phyloP scores from a whole-genome alignment of 2,888 invertebrate species.

The Hedya salicella region DNA sequence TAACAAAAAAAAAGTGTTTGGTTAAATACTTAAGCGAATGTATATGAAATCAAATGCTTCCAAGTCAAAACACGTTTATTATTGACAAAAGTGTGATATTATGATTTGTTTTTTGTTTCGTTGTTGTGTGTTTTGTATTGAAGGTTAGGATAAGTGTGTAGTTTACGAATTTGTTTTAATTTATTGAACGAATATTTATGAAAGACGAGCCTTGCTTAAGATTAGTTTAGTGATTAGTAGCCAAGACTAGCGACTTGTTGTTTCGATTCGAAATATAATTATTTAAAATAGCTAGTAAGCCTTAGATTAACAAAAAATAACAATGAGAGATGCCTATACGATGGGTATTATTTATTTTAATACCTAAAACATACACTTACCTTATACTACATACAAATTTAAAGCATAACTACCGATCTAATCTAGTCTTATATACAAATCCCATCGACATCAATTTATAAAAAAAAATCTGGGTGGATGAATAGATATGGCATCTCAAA shows the following conservation, averaged over 20 bases:
- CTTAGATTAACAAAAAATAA: background rate
- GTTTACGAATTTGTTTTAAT: slow-evolving; percentile 72
- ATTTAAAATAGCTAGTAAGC: background rate
- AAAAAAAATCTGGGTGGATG: no score
- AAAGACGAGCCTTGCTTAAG: slow-evolving; percentile 85
- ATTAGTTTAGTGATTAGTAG: slow-evolving; percentile 80
- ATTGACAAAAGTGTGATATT: slow-evolving; percentile 82
- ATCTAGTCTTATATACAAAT: background rate
- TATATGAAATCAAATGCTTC: slow-evolving; percentile 71
- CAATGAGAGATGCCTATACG: background rate
- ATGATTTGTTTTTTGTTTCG: slow-evolving; percentile 82
- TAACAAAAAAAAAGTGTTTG: background rate
- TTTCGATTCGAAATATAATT: slow-evolving; percentile 58
- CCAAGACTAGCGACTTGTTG: slow-evolving; percentile 56
- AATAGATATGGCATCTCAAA: slow-evolving; percentile 32
- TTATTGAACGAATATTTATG: slow-evolving; percentile 81
- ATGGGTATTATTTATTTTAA: background rate
- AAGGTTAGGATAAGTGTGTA: slow-evolving; percentile 76
- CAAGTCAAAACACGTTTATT: slow-evolving; percentile 68
- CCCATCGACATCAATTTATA: slow-evolving; percentile 38
- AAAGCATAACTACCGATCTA: no score
- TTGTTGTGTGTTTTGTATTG: slow-evolving; percentile 83
- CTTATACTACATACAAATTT: no score
- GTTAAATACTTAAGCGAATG: slow-evolving; percentile 17
- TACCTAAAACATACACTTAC: background rate